Percentiles rank a stretch among this genome's conserved stretches.
Evolutionary conservation across 2,888 invertebrate genomes (phyloP).

Genomic region (Drosophila mulleri): DNA sequence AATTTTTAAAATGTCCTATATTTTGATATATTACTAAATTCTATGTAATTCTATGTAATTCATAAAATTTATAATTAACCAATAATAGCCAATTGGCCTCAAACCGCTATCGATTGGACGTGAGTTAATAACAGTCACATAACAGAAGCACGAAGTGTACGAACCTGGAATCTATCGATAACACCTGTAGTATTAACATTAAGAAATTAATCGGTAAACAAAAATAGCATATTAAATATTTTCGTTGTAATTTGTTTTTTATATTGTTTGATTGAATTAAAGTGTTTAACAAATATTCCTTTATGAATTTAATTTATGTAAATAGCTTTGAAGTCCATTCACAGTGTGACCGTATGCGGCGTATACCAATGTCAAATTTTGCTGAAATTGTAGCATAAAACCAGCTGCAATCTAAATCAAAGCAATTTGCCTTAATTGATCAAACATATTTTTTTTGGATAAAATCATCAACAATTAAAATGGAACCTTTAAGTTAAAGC

Average conservation of each 20-base stretch:
- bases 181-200: neutral
- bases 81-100: neutral
- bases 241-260: neutral
- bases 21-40: neutral
- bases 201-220: no score
- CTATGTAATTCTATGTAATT: no score
- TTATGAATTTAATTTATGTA: neutral
- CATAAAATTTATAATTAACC: neutral
- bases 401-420: neutral
- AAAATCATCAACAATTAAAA: neutral
- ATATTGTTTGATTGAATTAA: neutral
- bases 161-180: constrained; percentile 3
- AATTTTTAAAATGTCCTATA: fast-evolving
- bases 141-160: neutral
- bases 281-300: neutral
- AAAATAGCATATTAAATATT: no score
- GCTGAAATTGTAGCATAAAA: neutral
- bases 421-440: neutral
- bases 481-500: constrained; percentile 53
- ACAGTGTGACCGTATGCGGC: neutral
- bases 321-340: neutral
- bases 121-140: neutral
- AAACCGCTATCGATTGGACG: neutral
- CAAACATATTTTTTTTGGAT: neutral
- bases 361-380: neutral